Conservation (phyloP, 2,888 invertebrate species). For the Andrena hattorfiana region DNA sequence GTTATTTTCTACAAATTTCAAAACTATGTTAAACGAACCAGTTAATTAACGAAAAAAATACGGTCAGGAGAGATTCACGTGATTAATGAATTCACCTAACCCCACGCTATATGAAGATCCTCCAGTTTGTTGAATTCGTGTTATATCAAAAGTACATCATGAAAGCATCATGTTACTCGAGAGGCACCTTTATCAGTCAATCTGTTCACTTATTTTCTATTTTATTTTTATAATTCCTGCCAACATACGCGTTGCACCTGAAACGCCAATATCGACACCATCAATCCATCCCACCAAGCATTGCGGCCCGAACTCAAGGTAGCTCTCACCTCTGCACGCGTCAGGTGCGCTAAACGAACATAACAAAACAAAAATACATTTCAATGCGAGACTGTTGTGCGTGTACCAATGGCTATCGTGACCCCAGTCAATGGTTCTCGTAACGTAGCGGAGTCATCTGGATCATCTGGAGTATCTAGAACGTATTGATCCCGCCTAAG, state of each 20-base stretch:
- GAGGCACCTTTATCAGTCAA: no score
- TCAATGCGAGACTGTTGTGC: not conserved
- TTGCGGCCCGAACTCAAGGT: not conserved
- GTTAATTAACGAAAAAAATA: no score
- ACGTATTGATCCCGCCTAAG: constrained; percentile 82
- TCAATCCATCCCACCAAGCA: not conserved
- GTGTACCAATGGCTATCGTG: constrained; percentile 16
- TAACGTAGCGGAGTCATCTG: constrained; percentile 58
- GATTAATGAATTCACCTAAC: no score
- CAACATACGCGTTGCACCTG: not conserved
- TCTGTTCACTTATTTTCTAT: no score
- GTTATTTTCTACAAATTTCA: no score
- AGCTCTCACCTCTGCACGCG: not conserved
- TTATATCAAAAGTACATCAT: no score
- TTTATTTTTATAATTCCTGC: not conserved
- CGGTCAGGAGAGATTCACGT: no score
- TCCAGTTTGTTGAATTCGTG: no score
- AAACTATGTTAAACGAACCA: no score
- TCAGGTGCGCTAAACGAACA: not conserved
- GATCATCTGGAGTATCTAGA: constrained; percentile 81
- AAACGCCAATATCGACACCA: not conserved
- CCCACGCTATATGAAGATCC: no score
- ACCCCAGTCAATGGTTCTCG: constrained; percentile 62
- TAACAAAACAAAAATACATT: not conserved
- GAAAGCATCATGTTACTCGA: no score